Evolutionary conservation across 2,797 vertebrate genomes (phyloP), one percentile per base, ranked within the genome.

Genomic region (Numenius phaeopus): DNA sequence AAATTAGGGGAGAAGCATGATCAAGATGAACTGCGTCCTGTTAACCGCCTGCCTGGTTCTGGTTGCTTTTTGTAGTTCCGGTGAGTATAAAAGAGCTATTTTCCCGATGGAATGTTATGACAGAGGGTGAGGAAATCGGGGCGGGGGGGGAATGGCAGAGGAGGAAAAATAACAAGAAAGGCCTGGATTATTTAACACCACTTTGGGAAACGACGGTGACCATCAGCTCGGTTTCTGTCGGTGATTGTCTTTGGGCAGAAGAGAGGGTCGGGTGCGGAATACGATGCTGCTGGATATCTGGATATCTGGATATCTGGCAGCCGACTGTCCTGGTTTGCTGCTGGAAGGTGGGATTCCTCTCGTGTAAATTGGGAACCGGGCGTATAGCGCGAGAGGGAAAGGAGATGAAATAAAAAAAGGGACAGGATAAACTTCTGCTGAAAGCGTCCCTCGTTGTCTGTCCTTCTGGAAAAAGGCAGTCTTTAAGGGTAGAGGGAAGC

Each of bases 1-100:
- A 37, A 29, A 62, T 57, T 75, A 87, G 73, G 83, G 16, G 85
- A 54, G 64, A 93, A 95, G 47, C 65, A 90, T 91, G 95, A 46
- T 24, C 86, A 97, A 97, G 93, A 96, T 96, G 90, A 98, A 94
- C 59, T 64, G 34, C 49, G 2, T 97, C 85, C 67, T 97, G 70
- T 32, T 97, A 67, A 89, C 67, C 0, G 0, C 71, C 61, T 97
- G 91, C 86, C 11, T 97, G 39, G 20, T 95, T 54, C 55, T 97
- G 83, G 50, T 72, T 21, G 80, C 73, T 50, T 91, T 96, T 30
- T 97, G 92, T 57, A 52, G 47, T 66, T 95, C 88, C 47, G 97
- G 97, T 97, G 91, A 92, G 97, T 97, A 95, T 30, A 37, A 84
- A 16, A 42, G 40, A 78, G 32, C 12, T 32, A 15, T 19, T 87